A percentile compares a stretch with the other conserved stretches of the same genome.
These are phyloP conservation scores for Gambusia yucatana DNA, from an alignment of 2,797 vertebrate species.

Conservation along the genomic window DNA sequence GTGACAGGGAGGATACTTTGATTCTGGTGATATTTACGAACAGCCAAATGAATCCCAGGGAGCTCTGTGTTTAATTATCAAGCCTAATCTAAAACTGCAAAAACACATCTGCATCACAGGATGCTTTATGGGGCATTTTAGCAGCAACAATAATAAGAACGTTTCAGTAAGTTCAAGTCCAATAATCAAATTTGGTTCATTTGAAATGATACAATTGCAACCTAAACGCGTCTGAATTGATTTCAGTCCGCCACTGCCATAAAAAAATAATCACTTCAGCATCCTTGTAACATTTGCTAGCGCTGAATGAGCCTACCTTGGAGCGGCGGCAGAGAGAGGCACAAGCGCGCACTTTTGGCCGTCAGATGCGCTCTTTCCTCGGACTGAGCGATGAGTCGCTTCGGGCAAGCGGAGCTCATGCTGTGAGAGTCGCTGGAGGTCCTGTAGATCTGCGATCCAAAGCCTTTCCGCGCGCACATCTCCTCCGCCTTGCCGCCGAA, in stretches of 20 bases:
- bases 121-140: constrained; percentile 19
- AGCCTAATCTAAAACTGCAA: constrained; percentile 58
- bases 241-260: neutral
- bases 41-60: constrained; percentile 39
- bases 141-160: neutral
- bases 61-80: constrained; percentile 67
- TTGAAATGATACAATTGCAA: neutral
- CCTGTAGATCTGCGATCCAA: constrained; percentile 66
- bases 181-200: neutral
- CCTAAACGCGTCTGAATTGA: neutral
- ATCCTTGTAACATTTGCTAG: neutral
- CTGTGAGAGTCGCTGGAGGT: constrained; percentile 55
- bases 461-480: constrained; percentile 70
- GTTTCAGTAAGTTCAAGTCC: neutral
- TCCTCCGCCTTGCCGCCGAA: constrained; percentile 80
- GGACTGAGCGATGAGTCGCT: constrained; percentile 45
- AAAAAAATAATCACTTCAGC: neutral
- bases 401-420: constrained; percentile 63
- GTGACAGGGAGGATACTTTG: constrained; percentile 53
- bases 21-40: constrained; percentile 69
- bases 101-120: constrained; percentile 51
- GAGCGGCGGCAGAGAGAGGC: constrained; percentile 65
- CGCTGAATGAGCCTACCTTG: constrained; percentile 68
- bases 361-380: constrained; percentile 72
- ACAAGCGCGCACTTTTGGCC: constrained; percentile 65